These are phyloP conservation scores for Misgurnus anguillicaudatus DNA, from an alignment of 2,113 vertebrate genomes.

Conservation along the genomic window DNA sequence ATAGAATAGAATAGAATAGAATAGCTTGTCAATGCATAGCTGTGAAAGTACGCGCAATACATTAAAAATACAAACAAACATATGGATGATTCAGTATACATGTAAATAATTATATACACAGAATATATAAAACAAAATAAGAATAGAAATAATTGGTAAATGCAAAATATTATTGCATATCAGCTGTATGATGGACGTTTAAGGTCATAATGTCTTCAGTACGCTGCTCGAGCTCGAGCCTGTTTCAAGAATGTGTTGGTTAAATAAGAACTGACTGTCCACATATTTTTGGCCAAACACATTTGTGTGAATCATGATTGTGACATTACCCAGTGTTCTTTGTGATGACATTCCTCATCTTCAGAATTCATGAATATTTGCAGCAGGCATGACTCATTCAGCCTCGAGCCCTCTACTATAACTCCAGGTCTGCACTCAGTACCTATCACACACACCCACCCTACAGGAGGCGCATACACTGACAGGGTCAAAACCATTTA, in stretches of 20 bases:
- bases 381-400: not conserved
- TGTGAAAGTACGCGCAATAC: too few relatives aligned
- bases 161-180: not conserved
- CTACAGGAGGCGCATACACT: not conserved
- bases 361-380: not conserved
- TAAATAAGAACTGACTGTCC: not conserved
- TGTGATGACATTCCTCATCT: not conserved
- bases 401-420: not conserved
- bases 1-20: too few relatives aligned
- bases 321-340: not conserved
- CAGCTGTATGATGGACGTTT: not conserved
- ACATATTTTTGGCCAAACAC: not conserved
- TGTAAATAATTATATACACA: too few relatives aligned
- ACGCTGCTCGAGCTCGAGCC: too few relatives aligned
- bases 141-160: too few relatives aligned
- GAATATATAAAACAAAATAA: too few relatives aligned
- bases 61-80: too few relatives aligned
- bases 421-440: not conserved
- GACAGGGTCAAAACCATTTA: slow-evolving; percentile 5
- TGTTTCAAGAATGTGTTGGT: not conserved
- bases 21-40: too few relatives aligned
- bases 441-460: slow-evolving; percentile 9
- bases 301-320: not conserved
- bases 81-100: too few relatives aligned
- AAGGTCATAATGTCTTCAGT: too few relatives aligned